A percentile compares a stretch with the other conserved stretches of the same genome.
Evolutionary conservation across 1,140 invertebrate species (phyloP).

Genomic region (Drosophila micromelanica): DNA sequence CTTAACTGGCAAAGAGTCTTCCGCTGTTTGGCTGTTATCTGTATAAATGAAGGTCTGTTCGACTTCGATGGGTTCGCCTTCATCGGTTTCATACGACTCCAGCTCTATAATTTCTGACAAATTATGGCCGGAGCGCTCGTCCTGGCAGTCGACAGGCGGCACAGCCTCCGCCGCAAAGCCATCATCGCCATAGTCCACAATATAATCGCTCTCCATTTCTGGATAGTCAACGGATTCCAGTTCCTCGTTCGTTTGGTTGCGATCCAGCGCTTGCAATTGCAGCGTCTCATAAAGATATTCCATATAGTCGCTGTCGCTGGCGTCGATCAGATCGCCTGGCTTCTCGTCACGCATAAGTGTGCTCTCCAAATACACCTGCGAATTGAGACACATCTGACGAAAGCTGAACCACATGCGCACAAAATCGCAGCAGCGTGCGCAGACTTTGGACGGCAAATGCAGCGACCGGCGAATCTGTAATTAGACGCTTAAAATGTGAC

Average conservation of each 20-base stretch:
- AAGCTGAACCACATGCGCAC: conserved; percentile 69
- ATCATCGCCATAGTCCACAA: conserved; percentile 14
- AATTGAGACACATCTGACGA: conserved; percentile 71
- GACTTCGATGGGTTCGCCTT: conserved; percentile 16
- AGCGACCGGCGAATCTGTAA: conserved; percentile 47
- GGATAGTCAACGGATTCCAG: not conserved
- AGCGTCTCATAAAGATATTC: conserved; percentile 48
- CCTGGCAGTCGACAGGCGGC: not conserved
- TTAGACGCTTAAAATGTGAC: not conserved
- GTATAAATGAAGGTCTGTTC: conserved; percentile 11
- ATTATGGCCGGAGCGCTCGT: not conserved
- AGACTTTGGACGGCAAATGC: conserved; percentile 53
- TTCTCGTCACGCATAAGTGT: conserved; percentile 14
- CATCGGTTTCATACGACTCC: conserved; percentile 26
- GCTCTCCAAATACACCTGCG: conserved; percentile 65
- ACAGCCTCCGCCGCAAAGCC: conserved; percentile 4
- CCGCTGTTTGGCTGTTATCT: conserved; percentile 21
- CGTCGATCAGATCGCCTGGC: conserved; percentile 25
- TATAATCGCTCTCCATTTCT: conserved; percentile 21
- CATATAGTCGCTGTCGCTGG: conserved; percentile 49
- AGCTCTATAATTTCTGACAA: conserved; percentile 24
- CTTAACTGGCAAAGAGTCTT: conserved; percentile 8
- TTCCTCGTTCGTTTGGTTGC: conserved; percentile 11
- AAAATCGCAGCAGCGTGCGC: conserved; percentile 60
- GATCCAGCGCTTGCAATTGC: conserved; percentile 12